phyloP scores from a whole-genome alignment of 2,888 invertebrate species.

The Tachystola acroxantha region DNA sequence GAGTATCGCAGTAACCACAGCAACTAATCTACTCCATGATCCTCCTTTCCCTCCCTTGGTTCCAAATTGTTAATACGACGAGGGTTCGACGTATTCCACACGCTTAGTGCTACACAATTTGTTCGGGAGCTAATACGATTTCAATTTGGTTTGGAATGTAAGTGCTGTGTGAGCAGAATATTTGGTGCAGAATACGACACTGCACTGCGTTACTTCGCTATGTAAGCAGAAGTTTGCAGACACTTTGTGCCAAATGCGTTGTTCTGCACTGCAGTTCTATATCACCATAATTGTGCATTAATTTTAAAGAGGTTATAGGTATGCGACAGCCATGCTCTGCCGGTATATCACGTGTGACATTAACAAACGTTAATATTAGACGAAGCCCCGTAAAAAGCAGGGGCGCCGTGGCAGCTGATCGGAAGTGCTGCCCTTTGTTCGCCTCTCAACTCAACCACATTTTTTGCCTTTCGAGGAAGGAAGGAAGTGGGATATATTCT shows the following conservation, averaged over 20 bases:
- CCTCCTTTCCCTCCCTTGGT: constrained; percentile 27
- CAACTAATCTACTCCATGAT: constrained; percentile 34
- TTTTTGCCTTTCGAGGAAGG: constrained; percentile 52
- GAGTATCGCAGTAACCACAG: constrained; percentile 39
- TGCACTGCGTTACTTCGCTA: neutral
- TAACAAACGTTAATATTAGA: constrained; percentile 51
- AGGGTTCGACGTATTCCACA: constrained; percentile 37
- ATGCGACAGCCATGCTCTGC: too few species aligned
- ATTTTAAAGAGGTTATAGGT: too few species aligned
- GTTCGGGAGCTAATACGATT: constrained; percentile 30
- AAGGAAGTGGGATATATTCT: constrained; percentile 45
- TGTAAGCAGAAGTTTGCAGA: neutral
- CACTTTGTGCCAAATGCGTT: neutral
- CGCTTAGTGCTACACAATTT: constrained; percentile 28
- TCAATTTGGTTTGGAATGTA: constrained; percentile 21
- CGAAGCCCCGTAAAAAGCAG: constrained; percentile 65
- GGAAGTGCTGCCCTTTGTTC: constrained; percentile 76
- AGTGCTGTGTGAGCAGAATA: neutral
- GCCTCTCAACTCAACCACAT: constrained; percentile 53
- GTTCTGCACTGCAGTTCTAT: neutral
- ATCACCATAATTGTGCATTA: too few species aligned
- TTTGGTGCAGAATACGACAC: neutral
- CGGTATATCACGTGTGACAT: constrained; percentile 25
- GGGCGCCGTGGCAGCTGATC: constrained; percentile 74
- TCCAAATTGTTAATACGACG: constrained; percentile 32